Evolutionary conservation across 2,113 vertebrate genomes (phyloP).

Genomic region (Triplophysa dalaica): DNA sequence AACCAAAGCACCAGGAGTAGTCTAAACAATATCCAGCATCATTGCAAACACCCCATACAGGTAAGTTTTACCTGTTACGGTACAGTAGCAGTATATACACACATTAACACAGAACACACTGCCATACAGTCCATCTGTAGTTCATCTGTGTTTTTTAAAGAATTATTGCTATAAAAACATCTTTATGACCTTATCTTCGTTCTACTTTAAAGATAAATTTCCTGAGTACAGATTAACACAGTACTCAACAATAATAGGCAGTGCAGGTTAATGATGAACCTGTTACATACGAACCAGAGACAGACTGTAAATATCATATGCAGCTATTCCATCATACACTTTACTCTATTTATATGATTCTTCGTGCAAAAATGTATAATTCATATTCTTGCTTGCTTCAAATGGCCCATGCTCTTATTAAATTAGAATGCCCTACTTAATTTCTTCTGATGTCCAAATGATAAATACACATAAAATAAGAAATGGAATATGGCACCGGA

Average conservation of each 20-base stretch:
- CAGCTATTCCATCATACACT: conserved; percentile 16
- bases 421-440: conserved; percentile 58
- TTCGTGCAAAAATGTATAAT: conserved; percentile 42
- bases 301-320: too few species aligned
- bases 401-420: conserved; percentile 54
- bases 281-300: not conserved
- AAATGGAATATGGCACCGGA: conserved; percentile 44
- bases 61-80: not conserved
- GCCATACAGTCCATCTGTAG: not conserved
- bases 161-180: conserved; percentile 29
- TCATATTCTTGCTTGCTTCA: conserved; percentile 64
- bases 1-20: not conserved
- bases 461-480: conserved; percentile 61
- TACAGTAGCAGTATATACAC: conserved; percentile 1
- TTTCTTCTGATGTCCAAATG: conserved; percentile 42
- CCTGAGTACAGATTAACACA: conserved; percentile 10
- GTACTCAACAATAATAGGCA: conserved; percentile 3
- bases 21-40: conserved; percentile 41
- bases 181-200: not conserved
- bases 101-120: conserved; percentile 28
- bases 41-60: conserved; percentile 20
- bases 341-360: not conserved
- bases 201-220: not conserved
- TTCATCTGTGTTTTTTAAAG: not conserved
- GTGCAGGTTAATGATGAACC: conserved; percentile 30